These are phyloP conservation scores for Apodemus speciosus DNA, from an alignment of 2,113 vertebrate species.

Conservation along the genomic window DNA sequence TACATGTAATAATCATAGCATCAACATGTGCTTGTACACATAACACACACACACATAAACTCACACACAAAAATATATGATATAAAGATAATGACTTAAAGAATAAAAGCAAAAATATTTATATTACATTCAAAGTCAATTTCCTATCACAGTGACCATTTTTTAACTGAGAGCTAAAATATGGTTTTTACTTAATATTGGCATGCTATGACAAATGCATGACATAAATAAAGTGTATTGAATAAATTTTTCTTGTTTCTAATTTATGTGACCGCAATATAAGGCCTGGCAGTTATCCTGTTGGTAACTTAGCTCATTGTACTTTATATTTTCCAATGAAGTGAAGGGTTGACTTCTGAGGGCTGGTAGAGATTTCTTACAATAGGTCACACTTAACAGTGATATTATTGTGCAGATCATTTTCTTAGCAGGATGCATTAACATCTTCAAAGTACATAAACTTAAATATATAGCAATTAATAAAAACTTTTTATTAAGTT, in stretches of 20 bases:
- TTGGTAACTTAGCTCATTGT: neutral
- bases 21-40: neutral
- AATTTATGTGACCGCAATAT: neutral
- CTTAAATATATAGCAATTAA: constrained; percentile 13
- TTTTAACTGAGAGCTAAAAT: neutral
- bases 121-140: neutral
- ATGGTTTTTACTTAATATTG: neutral
- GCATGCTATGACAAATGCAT: neutral
- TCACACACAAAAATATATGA: neutral
- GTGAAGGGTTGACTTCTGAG: neutral
- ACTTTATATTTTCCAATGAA: constrained; percentile 2
- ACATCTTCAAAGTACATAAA: neutral
- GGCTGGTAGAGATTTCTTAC: neutral
- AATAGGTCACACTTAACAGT: neutral
- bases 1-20: neutral
- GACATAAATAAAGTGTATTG: neutral
- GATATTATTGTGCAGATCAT: neutral
- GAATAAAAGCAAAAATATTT: neutral
- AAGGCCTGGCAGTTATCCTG: neutral
- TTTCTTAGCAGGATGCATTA: neutral
- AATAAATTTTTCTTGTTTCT: neutral
- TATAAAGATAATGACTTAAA: neutral
- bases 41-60: neutral
- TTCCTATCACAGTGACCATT: neutral
- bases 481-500: constrained; percentile 40